Percentiles rank a stretch among this genome's conserved stretches.
These are phyloP conservation scores for Keiferia lycopersicella DNA, from an alignment of 2,888 invertebrate genomes.

Conservation along the genomic window DNA sequence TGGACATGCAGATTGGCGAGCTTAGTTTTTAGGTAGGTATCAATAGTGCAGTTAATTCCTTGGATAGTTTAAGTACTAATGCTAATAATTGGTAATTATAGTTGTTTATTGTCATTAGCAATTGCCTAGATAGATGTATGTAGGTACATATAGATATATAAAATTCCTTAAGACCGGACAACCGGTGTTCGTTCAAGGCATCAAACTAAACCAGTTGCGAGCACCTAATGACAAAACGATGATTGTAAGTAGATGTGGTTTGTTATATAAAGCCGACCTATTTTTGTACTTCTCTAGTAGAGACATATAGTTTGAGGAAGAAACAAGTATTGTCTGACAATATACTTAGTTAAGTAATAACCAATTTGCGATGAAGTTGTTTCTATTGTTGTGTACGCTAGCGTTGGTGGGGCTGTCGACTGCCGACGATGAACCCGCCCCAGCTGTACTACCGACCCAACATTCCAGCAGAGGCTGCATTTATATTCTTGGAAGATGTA, in stretches of 20 bases:
- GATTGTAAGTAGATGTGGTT: not conserved
- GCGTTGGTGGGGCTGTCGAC: not conserved
- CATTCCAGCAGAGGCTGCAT: slow-evolving; percentile 15
- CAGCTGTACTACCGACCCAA: not conserved
- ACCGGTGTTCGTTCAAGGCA: not conserved
- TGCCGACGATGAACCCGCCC: not conserved
- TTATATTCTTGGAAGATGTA: slow-evolving; percentile 27
- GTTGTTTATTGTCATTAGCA: too few relatives aligned
- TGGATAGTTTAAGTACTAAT: too few relatives aligned
- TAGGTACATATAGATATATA: too few relatives aligned
- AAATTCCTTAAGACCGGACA: not conserved
- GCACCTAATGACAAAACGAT: slow-evolving; percentile 3
- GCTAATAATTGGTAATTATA: too few relatives aligned
- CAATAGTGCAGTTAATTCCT: too few relatives aligned
- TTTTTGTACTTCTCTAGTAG: not conserved
- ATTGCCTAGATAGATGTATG: too few relatives aligned
- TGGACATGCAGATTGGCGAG: too few relatives aligned
- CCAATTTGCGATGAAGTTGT: not conserved
- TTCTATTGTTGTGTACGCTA: not conserved
- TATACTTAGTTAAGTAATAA: not conserved
- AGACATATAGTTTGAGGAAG: not conserved
- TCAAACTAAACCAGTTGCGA: slow-evolving; percentile 1
- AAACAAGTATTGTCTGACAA: slow-evolving; percentile 7
- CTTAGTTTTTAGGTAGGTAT: too few relatives aligned
- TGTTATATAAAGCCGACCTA: slow-evolving; percentile 3